A percentile compares a stretch with the other conserved stretches of the same genome.
phyloP scores from a whole-genome alignment of 2,888 invertebrate genomes.

The Steinernema scapterisci region DNA sequence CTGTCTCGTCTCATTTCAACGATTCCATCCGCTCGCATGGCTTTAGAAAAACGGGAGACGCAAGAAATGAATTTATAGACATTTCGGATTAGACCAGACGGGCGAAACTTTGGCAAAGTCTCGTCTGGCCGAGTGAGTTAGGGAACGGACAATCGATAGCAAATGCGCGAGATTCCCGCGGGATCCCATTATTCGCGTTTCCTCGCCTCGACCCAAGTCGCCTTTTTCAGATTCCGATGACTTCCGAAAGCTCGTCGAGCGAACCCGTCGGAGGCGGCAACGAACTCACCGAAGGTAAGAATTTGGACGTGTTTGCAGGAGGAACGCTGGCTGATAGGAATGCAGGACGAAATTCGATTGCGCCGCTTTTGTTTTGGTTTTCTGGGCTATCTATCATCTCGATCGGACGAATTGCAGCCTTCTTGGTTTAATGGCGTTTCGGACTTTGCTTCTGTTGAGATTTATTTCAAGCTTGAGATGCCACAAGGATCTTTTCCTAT shows the following conservation, averaged over 20 bases:
- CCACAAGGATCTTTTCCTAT: neutral
- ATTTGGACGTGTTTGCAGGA: neutral
- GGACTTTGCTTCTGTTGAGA: too few relatives aligned
- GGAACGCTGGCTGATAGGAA: neutral
- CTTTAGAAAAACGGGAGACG: too few relatives aligned
- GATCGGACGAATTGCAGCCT: too few relatives aligned
- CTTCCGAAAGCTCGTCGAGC: conserved; percentile 12
- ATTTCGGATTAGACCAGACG: too few relatives aligned
- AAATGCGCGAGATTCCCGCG: conserved; percentile 11
- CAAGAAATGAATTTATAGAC: too few relatives aligned
- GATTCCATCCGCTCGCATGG: too few relatives aligned
- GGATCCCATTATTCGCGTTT: neutral
- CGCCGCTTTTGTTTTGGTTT: too few relatives aligned
- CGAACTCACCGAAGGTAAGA: conserved; percentile 44
- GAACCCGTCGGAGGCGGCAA: conserved; percentile 40
- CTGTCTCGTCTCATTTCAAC: too few relatives aligned
- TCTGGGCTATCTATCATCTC: too few relatives aligned
- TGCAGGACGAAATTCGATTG: neutral
- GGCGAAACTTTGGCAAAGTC: neutral
- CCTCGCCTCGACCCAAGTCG: neutral
- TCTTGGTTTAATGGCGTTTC: too few relatives aligned
- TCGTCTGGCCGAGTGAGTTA: too few relatives aligned
- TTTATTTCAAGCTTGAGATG: too few relatives aligned
- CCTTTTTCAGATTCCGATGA: neutral
- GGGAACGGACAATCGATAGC: conserved; percentile 2